Evolutionary conservation across 2,888 invertebrate genomes (phyloP).

Genomic region (Tyria jacobaeae): DNA sequence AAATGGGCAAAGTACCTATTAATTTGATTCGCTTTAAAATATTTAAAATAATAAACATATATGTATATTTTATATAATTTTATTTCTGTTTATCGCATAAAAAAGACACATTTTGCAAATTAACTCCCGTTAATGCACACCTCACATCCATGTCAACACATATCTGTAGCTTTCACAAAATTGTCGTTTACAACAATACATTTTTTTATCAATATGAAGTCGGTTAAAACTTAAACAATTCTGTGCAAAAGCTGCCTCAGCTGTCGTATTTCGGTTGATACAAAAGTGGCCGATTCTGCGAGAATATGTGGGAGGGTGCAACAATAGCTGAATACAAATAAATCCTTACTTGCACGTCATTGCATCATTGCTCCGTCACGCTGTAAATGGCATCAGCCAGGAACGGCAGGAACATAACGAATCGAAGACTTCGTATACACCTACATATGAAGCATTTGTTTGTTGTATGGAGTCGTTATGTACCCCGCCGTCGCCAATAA

Average conservation of each 20-base stretch:
- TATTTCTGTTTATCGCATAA: constrained; percentile 64
- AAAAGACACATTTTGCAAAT: constrained; percentile 66
- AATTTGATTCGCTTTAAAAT: too few species aligned
- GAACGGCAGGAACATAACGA: too few species aligned
- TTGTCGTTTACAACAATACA: constrained; percentile 28
- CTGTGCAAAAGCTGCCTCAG: constrained; percentile 29
- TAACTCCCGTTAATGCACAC: constrained; percentile 52
- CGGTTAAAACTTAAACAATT: constrained; percentile 28
- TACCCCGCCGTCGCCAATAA: too few species aligned
- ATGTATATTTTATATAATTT: constrained; percentile 45
- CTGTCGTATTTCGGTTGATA: background rate
- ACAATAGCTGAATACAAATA: background rate
- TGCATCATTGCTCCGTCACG: too few species aligned
- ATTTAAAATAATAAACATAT: constrained; percentile 10
- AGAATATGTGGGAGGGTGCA: too few species aligned
- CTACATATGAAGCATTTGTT: background rate
- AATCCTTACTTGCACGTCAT: background rate
- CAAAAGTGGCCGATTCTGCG: too few species aligned
- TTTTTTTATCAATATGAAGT: constrained; percentile 28
- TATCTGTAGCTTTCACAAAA: constrained; percentile 11
- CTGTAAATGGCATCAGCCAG: too few species aligned
- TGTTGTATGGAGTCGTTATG: background rate
- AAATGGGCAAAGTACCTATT: background rate
- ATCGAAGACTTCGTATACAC: too few species aligned
- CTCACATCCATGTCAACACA: constrained; percentile 27